Conservation (phyloP, 2,888 invertebrate genomes). For the Gibbula magus region DNA sequence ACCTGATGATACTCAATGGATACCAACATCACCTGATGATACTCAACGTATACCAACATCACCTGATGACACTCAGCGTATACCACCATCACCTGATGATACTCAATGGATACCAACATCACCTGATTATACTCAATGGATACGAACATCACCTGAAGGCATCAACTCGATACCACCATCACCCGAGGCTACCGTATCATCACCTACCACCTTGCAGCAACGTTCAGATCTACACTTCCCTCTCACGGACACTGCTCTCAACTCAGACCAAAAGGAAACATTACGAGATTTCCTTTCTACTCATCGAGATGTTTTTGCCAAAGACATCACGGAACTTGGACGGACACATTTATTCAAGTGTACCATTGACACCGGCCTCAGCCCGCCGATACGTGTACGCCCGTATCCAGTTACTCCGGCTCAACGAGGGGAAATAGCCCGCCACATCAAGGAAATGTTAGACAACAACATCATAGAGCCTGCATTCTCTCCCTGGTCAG, state of each 20-base stretch:
- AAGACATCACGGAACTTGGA: conserved; percentile 36
- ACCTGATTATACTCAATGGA: too few relatives aligned
- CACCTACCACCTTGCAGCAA: too few relatives aligned
- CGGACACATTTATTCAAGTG: conserved; percentile 32
- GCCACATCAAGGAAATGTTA: conserved; percentile 41
- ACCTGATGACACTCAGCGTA: too few relatives aligned
- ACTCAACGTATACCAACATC: too few relatives aligned
- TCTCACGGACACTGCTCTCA: conserved; percentile 9
- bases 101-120: too few relatives aligned
- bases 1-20: too few relatives aligned
- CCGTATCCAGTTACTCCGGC: conserved; percentile 36
- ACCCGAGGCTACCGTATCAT: too few relatives aligned
- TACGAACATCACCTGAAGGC: too few relatives aligned
- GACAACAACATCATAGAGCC: conserved; percentile 40
- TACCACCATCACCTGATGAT: too few relatives aligned
- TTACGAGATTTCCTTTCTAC: not conserved
- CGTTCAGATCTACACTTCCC: conserved; percentile 17
- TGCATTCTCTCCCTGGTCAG: conserved; percentile 39
- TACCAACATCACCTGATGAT: too few relatives aligned
- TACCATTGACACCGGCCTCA: conserved; percentile 42
- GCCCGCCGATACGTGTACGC: conserved; percentile 31
- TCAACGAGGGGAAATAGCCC: conserved; percentile 21
- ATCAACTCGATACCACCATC: too few relatives aligned
- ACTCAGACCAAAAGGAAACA: not conserved
- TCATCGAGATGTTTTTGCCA: conserved; percentile 27